Conservation (phyloP, 1,140 invertebrate species). For the Cherax quadricarinatus region DNA sequence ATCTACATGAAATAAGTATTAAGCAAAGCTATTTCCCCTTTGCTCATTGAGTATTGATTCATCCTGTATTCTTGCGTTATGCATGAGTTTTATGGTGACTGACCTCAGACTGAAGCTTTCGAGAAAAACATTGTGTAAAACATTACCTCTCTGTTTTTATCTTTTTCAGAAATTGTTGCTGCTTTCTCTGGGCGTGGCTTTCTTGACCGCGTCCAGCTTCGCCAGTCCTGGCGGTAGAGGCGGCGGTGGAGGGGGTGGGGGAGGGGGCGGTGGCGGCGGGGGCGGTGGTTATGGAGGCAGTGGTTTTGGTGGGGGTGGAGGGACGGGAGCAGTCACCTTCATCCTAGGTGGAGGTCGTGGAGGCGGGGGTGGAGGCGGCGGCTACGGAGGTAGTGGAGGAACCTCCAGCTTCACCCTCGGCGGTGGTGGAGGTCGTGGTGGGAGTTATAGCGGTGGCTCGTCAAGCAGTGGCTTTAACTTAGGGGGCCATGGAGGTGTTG, state of each 20-base stretch:
- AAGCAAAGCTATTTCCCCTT: too few species aligned
- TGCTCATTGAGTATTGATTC: too few species aligned
- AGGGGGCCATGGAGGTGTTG: background rate
- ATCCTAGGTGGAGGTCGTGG: background rate
- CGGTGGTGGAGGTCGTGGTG: background rate
- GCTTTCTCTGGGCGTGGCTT: background rate
- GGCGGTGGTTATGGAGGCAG: background rate
- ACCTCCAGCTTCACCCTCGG: background rate
- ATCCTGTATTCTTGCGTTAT: too few species aligned
- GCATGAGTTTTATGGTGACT: too few species aligned
- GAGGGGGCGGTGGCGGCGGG: background rate
- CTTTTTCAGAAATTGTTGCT: background rate
- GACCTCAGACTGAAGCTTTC: too few species aligned
- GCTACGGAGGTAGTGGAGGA: background rate
- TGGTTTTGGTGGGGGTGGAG: background rate
- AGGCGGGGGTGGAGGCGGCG: background rate
- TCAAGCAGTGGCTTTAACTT: background rate
- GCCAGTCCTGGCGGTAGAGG: background rate
- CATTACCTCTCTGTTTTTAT: too few species aligned
- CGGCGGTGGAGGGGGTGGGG: background rate
- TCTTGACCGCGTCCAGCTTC: background rate
- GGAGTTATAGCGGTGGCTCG: background rate
- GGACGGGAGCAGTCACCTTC: background rate
- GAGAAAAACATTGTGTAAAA: too few species aligned
- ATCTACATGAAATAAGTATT: too few species aligned